phyloP scores from a whole-genome alignment of 2,797 vertebrate species.

The Odontamblyopus rebecca region DNA sequence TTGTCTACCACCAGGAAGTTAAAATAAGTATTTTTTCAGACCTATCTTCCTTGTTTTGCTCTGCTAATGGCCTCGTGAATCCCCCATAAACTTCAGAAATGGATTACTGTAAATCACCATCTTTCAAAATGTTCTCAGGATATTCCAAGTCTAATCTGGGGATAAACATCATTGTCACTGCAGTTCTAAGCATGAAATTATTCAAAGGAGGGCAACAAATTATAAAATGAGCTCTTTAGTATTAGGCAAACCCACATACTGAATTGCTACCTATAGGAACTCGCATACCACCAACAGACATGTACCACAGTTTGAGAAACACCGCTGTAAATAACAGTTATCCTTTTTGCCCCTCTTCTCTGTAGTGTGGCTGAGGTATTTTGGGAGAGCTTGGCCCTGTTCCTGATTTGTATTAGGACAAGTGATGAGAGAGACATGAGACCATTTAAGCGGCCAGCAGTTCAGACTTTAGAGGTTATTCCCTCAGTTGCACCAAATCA shows the following conservation, averaged over 20 bases:
- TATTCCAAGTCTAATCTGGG: too few relatives aligned
- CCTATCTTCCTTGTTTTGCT: neutral
- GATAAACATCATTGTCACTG: too few relatives aligned
- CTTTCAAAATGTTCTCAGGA: too few relatives aligned
- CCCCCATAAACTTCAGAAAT: too few relatives aligned
- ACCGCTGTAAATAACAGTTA: neutral
- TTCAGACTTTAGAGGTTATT: slow-evolving; percentile 28
- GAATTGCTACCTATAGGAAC: too few relatives aligned
- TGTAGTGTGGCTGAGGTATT: slow-evolving; percentile 34
- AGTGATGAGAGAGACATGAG: slow-evolving; percentile 61
- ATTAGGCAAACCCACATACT: too few relatives aligned
- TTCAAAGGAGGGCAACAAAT: too few relatives aligned
- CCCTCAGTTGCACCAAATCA: slow-evolving; percentile 25
- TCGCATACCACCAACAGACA: too few relatives aligned
- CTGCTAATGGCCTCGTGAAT: neutral
- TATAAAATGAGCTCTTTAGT: too few relatives aligned
- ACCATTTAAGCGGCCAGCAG: slow-evolving; percentile 48
- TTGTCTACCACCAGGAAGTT: neutral
- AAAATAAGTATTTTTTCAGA: neutral
- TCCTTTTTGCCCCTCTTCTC: slow-evolving; percentile 24
- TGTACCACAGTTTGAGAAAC: too few relatives aligned
- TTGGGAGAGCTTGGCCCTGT: slow-evolving; percentile 41
- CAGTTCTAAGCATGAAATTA: too few relatives aligned
- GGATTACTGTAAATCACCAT: too few relatives aligned
- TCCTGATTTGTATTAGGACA: slow-evolving; percentile 55